Percentiles rank a stretch among this genome's conserved stretches.
Evolutionary conservation across 2,797 vertebrate species (phyloP).

Genomic region (Bovichtus diacanthus): DNA sequence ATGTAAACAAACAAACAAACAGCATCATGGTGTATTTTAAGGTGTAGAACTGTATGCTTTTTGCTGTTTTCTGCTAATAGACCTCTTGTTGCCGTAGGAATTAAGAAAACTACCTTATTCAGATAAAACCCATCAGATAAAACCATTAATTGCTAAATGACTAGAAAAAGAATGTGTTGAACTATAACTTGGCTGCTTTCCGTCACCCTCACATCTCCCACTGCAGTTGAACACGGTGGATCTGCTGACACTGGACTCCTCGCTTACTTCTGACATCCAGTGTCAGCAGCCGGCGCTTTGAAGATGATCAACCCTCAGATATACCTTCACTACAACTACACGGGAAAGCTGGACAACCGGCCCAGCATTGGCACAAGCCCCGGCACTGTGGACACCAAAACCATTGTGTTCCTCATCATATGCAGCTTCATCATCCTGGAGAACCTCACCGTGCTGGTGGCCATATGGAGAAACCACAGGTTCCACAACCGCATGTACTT

Average conservation of each 20-base stretch:
- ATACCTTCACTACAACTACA: conserved; percentile 91
- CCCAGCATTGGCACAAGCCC: conserved; percentile 64
- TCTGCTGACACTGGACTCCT: conserved; percentile 35
- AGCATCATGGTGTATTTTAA: neutral
- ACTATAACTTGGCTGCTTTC: neutral
- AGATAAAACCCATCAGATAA: neutral
- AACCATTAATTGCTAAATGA: neutral
- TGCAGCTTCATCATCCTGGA: conserved; percentile 94
- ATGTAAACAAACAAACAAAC: conserved; percentile 40
- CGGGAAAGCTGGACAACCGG: conserved; percentile 88
- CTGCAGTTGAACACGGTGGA: conserved; percentile 41
- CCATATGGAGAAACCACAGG: conserved; percentile 95
- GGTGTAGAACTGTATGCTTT: neutral
- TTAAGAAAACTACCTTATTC: neutral
- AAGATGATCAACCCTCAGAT: conserved; percentile 78
- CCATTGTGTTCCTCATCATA: conserved; percentile 86
- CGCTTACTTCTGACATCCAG: conserved; percentile 65
- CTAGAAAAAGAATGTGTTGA: neutral
- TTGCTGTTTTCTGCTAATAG: neutral
- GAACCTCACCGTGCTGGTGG: conserved; percentile 94
- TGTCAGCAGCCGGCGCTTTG: conserved; percentile 45
- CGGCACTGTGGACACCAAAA: conserved; percentile 74
- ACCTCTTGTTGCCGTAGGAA: neutral
- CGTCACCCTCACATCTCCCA: conserved; percentile 12
- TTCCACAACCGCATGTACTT: conserved; percentile 99